phyloP scores from a whole-genome alignment of 2,797 vertebrate species.

The Euthynnus affinis region DNA sequence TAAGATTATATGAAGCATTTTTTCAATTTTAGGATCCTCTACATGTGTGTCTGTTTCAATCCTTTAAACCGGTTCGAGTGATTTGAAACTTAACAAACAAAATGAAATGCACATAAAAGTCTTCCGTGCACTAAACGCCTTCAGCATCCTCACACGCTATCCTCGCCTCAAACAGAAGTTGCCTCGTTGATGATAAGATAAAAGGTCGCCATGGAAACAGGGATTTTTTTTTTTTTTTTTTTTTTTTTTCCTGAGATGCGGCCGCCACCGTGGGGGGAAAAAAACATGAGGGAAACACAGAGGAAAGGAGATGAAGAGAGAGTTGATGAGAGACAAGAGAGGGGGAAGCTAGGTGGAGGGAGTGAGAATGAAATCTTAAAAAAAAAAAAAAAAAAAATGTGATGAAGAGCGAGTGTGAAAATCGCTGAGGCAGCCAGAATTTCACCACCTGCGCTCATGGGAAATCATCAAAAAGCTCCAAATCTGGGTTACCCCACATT shows the following conservation, averaged over 20 bases:
- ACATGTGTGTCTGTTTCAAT: background rate
- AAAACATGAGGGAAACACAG: conserved; percentile 15
- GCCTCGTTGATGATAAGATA: conserved; percentile 49
- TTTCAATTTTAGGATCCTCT: background rate
- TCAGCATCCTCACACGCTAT: conserved; percentile 18
- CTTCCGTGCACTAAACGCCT: conserved; percentile 3
- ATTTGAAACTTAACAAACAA: background rate
- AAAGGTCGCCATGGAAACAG: conserved; percentile 73
- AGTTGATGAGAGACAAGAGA: conserved; percentile 11
- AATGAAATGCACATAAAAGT: background rate
- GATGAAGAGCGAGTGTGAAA: conserved; percentile 49
- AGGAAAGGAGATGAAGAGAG: conserved; percentile 14
- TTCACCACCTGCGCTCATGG: conserved; percentile 53
- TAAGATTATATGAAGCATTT: background rate
- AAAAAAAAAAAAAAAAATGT: conserved; percentile 41
- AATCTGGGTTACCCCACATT: conserved; percentile 72
- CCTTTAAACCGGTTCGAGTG: background rate
- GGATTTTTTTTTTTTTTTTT: too few relatives aligned
- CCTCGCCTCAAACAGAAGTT: conserved; percentile 38
- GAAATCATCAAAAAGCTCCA: conserved; percentile 65
- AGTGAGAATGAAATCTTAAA: conserved; percentile 52
- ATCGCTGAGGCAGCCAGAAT: conserved; percentile 63
- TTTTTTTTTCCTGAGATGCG: too few relatives aligned
- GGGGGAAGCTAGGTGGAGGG: background rate
- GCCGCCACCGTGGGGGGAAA: conserved; percentile 10